Percentiles rank a stretch among this genome's conserved stretches.
Evolutionary conservation across 2,113 vertebrate species (phyloP).

Genomic region (Forbesichthys agassizii): DNA sequence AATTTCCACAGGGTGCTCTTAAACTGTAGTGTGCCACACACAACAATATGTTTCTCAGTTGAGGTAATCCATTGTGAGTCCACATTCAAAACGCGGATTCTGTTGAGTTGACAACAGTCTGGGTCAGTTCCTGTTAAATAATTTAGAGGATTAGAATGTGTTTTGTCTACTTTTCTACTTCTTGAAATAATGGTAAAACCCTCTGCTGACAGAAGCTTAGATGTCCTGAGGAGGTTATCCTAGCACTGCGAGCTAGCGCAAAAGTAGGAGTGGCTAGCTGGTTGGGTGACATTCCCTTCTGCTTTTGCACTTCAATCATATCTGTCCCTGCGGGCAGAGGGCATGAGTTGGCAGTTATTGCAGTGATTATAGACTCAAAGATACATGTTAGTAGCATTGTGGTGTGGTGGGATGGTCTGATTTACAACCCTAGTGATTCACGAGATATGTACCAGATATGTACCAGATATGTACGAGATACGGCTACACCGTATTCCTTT

Average conservation of each 20-base stretch:
- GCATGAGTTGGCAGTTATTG: conserved; percentile 41
- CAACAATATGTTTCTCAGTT: not conserved
- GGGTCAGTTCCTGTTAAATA: conserved; percentile 1
- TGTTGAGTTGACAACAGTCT: not conserved
- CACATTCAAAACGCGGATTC: conserved; percentile 11
- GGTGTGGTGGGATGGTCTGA: conserved; percentile 27
- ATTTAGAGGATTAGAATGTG: not conserved
- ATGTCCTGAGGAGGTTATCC: conserved; percentile 43
- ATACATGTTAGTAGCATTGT: conserved; percentile 17
- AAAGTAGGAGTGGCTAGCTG: conserved; percentile 55
- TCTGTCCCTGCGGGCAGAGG: conserved; percentile 57
- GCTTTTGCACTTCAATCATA: conserved; percentile 63
- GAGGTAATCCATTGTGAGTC: not conserved
- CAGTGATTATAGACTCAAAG: conserved; percentile 54
- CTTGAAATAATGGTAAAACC: conserved; percentile 6
- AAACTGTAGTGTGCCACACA: not conserved
- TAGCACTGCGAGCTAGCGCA: conserved; percentile 42
- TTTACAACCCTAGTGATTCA: conserved; percentile 37
- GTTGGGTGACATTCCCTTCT: conserved; percentile 72
- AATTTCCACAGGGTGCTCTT: not conserved
- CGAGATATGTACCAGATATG: conserved; percentile 22
- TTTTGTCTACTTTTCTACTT: not conserved
- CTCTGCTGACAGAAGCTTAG: conserved; percentile 18
- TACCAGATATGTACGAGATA: conserved; percentile 34
- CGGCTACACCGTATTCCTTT: not conserved